Evolutionary conservation across 2,888 invertebrate genomes (phyloP), one percentile per base, ranked within the genome.

Genomic region (Parasteatoda lunata): DNA sequence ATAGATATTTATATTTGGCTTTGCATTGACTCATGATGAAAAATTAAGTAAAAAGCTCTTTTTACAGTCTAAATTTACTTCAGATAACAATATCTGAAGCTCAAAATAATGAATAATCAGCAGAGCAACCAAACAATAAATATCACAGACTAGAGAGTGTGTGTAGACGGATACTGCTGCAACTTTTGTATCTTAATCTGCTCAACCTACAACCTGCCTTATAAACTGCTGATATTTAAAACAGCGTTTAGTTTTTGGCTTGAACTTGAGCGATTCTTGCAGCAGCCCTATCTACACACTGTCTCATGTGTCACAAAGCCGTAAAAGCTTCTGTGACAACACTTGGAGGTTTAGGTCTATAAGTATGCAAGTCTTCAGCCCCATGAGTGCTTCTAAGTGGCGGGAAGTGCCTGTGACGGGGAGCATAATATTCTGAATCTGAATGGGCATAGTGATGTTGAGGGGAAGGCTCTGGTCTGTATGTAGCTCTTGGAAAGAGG

Each of bases 221-320:
- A 54, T n/a, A 66, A 66, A 71, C 64, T 48, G 9, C 13, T 69
- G 59, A 51, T 69, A 80, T 7, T 52, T 52, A 4, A 13, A 6
- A n/a, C 68, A 87, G 71, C 30, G 65, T 45, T 88, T 79, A 88
- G n/a, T 81, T 82, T 79, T 83, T 88, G 15, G 88, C 83, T 70
- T 88, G 88, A 47, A 83, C 82, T 68, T 88, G 88, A 83, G 88
- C 88, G 52, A 88, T 88, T 88, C 88, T 77, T 83, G 88, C 88
- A 88, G 88, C 88, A 83, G 88, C 88, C 83, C 88, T 88, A 71
- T 88, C 88, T 81, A 88, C 88, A 88, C 88, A 88, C 83, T 88
- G 83, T 83, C 81, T 80, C 88, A 88, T 88, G 71, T 88, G 88
- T 88, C 88, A 88, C 88, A 88, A 88, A 72, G 88, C 88, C 51